These are phyloP conservation scores for Ooceraea biroi DNA, from an alignment of 1,140 invertebrate species.

Conservation along the genomic window DNA sequence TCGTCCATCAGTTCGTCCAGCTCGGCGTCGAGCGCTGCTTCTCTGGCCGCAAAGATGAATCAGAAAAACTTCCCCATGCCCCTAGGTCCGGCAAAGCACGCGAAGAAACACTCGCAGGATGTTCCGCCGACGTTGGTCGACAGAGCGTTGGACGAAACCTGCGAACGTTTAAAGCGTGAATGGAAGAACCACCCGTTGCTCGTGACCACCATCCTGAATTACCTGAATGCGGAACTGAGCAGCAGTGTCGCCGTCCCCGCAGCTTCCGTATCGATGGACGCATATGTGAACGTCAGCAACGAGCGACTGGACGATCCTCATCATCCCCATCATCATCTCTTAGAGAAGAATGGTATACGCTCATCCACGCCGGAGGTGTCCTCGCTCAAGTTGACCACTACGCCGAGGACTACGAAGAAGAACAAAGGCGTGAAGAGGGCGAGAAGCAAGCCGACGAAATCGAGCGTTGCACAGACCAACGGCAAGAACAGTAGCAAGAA, in stretches of 20 bases:
- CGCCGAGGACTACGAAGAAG: constrained; percentile 64
- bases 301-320: constrained; percentile 62
- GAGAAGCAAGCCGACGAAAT: constrained; percentile 41
- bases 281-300: constrained; percentile 57
- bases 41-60: constrained; percentile 68
- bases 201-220: constrained; percentile 72
- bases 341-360: constrained; percentile 65
- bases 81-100: constrained; percentile 74
- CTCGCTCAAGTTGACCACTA: not conserved
- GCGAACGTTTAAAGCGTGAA: constrained; percentile 74
- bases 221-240: constrained; percentile 72
- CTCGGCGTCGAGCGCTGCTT: constrained; percentile 78
- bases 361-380: constrained; percentile 79
- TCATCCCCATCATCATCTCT: constrained; percentile 8
- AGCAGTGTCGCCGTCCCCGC: not conserved
- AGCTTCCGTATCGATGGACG: not conserved
- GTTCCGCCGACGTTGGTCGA: constrained; percentile 24
- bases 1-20: constrained; percentile 82
- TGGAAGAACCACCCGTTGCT: constrained; percentile 81
- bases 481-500: not conserved
- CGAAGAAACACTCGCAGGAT: constrained; percentile 64
- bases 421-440: constrained; percentile 55
- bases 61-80: constrained; percentile 77
- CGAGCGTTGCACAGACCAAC: constrained; percentile 5
- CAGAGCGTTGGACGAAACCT: constrained; percentile 59